Evolutionary conservation across 2,797 vertebrate species (phyloP), one percentile per base, ranked within the genome.

Genomic region (Erithacus rubecula): DNA sequence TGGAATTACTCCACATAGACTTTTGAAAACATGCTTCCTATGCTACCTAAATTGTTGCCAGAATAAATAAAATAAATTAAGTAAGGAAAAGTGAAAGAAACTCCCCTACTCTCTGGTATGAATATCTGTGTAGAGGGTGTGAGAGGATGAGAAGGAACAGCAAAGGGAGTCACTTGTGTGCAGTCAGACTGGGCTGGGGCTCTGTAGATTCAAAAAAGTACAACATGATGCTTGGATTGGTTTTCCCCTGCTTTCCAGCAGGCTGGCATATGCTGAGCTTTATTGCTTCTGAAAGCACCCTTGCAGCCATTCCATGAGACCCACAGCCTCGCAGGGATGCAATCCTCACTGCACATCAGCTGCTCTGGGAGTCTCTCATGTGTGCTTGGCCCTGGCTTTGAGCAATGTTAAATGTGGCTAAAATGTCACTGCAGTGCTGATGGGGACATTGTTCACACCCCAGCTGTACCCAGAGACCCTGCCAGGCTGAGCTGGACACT

Each of bases 281-380:
- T 77, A 82, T 82, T 84, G 53, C 81, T 89, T 87, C 86, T 83
- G 89, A 93, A 96, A 94, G 41, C 30, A 90, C 15, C 86, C 71
- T 89, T 64, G 58, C 52, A 95, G 78, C 41, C 39, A 60, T 77
- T 85, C 49, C 53, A 6, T n/a, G 60, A 90, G 67, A 26, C 67
- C 76, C 16, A 13, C 72, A 80, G 9, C 60, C 78, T 77, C 56
- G n/a, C 83, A 74, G 77, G 56, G 83, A 74, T 0, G 4, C 78
- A 80, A 41, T 26, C 24, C 75, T 83, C 85, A 62, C n/a, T 36
- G 70, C 52, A 49, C 6, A 2, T 77, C 27, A 64, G 47, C 43
- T 47, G 27, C 68, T 59, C 46, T 4, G 67, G 32, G 53, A 53
- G 27, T 55, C 81, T 89, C 68, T 87, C 53, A 51, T 7, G 24